Base-by-base conservation (phyloP, 2,113 vertebrate genomes). In the Scartelaos histophorus region DNA sequence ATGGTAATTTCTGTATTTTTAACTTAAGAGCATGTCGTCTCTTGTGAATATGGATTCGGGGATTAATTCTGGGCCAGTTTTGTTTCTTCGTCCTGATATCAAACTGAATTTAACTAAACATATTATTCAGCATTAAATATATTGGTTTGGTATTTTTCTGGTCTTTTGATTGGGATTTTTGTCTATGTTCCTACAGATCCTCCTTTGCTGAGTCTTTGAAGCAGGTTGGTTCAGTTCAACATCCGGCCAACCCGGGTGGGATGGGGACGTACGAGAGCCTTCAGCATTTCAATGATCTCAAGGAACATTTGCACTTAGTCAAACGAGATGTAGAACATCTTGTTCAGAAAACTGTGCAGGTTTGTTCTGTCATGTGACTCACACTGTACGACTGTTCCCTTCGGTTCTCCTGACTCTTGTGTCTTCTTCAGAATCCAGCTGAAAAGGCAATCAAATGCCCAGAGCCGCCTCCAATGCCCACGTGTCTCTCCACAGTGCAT, bases 251-350 rank as follows among this genome's bases (percentile, higher is more conserved):
- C 6, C 86, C 85, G 0, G 95, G 78, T 0, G 92, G 92, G 0
- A 54, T 92, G 1, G 93, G 93, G 0, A 70, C 82, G 0, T 98
- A 97, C 0, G 98, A 99, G 83, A 92, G 93, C 3, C 87, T 95
- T 0, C 98, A 99, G 84, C 97, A 98, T 91, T 98, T 99, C 90
- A 96, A 92, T 29, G 97, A 98, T 83, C 95, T 99, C 84, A 99
- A 98, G 84, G 98, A 99, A 5, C 96, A 98, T 85, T 95, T 99
- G 25, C 98, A 98, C 5, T 16, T 92, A 0, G 96, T 99, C 1
- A 97, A 94, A 84, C 94, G 96, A 68, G 96, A 95, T 75, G 74
- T 98, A 2, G 96, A 97, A 13, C 92, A 94, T 73, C 87, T 98
- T 7, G 94, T 94, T 22, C 96, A 97, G 74, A 94, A 93, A 5